Percentiles rank a stretch among this genome's conserved stretches.
Evolutionary conservation across 2,113 vertebrate genomes (phyloP).

Genomic region (Leucosticte australis): DNA sequence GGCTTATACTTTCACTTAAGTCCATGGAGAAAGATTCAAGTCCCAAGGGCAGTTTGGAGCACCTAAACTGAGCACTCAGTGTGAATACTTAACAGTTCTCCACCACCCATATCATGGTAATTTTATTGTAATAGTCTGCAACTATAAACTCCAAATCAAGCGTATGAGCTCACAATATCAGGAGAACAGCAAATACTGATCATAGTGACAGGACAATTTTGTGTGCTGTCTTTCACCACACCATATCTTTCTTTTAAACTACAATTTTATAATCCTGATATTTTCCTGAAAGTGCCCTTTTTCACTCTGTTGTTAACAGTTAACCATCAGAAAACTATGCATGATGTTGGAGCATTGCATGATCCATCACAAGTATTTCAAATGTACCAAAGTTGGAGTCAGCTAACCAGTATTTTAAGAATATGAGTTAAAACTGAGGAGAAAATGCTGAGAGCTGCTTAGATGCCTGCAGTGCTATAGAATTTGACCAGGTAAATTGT

Average conservation of each 20-base stretch:
- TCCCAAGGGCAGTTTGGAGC: not conserved
- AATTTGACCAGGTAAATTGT: not conserved
- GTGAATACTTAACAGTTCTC: not conserved
- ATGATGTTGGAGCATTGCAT: not conserved
- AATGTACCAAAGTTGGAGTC: not conserved
- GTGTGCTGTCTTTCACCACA: not conserved
- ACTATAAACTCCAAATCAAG: not conserved
- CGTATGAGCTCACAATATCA: not conserved
- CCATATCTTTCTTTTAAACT: not conserved
- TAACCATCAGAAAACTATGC: not conserved
- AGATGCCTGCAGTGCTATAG: not conserved
- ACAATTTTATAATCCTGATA: not conserved
- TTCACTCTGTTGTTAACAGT: not conserved
- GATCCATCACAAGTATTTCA: not conserved
- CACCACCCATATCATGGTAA: not conserved
- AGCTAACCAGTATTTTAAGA: not conserved
- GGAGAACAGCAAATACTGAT: not conserved
- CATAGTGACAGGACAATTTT: not conserved
- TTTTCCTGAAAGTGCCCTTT: not conserved
- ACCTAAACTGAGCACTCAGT: not conserved
- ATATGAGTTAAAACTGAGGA: not conserved
- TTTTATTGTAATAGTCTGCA: not conserved
- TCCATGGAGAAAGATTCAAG: not conserved
- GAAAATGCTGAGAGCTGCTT: not conserved
- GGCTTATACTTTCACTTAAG: not conserved